Evolutionary conservation across 1,140 invertebrate species (phyloP), one percentile per base, ranked within the genome.

Genomic region (Campoletis sonorensis): DNA sequence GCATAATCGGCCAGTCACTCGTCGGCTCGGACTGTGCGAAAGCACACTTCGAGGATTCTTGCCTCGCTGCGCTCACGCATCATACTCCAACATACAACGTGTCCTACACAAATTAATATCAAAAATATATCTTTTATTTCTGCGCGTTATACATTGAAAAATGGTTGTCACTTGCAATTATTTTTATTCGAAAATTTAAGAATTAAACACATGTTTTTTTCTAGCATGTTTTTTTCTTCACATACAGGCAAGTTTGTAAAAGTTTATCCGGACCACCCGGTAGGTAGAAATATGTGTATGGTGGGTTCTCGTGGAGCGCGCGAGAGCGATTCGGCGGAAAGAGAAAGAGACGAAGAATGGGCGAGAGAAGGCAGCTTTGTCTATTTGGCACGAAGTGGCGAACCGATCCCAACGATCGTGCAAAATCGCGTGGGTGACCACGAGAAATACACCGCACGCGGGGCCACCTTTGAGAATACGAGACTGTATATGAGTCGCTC

Each of bases 1-100:
- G 71, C 72, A 81, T 75, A 81, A 80, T 80, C 68, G 68, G 26
- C 49, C 27, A 33, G 26, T 79, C 67, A 70, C 67, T 67, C 37
- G 67, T 70, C 23, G 45, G 26, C 16, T 77, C 40, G 45, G n/a
- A 16, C n/a, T 33, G 51, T 58, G 27, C 67, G 21, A 54, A 30
- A 30, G 49, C 49, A 18, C 40, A 75, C 16, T 18, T 30, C 49
- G 23, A 75, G 72, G 49, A 75, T 75, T 54, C 72, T 70, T 70
- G 72, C 5, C 37, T 30, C 45, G 45, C 67, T 75, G 72, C 71
- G 40, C 40, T 40, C 40, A 49, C 40, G 37, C 40, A 49, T 23
- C 71, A 23, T 21, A 71, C n/a, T n/a, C n/a, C 68, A 7, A 40
- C 18, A 71, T 23, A 58, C 54, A 23, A 18, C 5, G 18, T 58